Conservation (phyloP, 2,113 vertebrate species). For the Verasper variegatus region DNA sequence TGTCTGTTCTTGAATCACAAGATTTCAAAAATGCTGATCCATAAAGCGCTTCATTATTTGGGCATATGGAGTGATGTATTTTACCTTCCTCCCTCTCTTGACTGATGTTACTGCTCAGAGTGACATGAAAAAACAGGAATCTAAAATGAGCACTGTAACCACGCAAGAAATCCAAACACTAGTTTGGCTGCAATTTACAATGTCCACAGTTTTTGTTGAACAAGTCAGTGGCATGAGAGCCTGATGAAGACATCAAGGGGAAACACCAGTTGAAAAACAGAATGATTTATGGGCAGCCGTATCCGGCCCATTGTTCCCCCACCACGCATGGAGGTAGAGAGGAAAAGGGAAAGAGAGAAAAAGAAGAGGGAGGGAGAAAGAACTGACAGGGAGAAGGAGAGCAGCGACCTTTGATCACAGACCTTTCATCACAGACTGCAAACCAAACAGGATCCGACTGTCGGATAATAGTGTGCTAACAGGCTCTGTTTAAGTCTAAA, state of each 20-base stretch:
- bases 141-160: neutral
- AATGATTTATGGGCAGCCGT: constrained; percentile 47
- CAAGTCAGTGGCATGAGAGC: constrained; percentile 5
- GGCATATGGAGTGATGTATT: neutral
- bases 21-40: neutral
- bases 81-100: neutral
- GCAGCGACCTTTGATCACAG: constrained; percentile 47
- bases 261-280: constrained; percentile 53
- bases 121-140: neutral
- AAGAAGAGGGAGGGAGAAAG: constrained; percentile 26
- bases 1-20: constrained; percentile 1
- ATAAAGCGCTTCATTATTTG: neutral
- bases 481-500: constrained; percentile 11
- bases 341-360: constrained; percentile 8
- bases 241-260: constrained; percentile 38
- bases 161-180: neutral
- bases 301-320: constrained; percentile 67
- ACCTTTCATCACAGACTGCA: constrained; percentile 7
- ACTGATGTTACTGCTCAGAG: neutral
- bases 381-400: constrained; percentile 33
- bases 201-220: constrained; percentile 16
- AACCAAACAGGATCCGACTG: constrained; percentile 11
- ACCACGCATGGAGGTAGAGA: constrained; percentile 29
- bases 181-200: neutral
- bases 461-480: constrained; percentile 9